A percentile compares a stretch with the other conserved stretches of the same genome.
Evolutionary conservation across 2,888 invertebrate species (phyloP).

Genomic region (Gnatocerus cornutus): DNA sequence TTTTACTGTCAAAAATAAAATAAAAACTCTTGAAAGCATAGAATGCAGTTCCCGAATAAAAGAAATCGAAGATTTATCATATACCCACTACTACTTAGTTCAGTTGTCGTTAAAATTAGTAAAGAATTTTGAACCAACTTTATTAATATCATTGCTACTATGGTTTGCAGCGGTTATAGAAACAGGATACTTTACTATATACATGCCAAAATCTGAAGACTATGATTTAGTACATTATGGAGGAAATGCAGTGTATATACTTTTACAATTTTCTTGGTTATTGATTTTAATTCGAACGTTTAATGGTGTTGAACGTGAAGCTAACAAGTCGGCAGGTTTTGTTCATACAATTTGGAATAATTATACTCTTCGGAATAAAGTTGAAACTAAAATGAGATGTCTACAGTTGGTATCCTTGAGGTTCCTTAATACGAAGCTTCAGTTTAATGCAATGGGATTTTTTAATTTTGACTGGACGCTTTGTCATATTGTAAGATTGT

Average conservation of each 20-base stretch:
- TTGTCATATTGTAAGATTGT: slow-evolving; percentile 11
- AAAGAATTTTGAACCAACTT: background rate
- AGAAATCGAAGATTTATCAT: background rate
- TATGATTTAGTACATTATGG: too few relatives aligned
- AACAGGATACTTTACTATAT: too few relatives aligned
- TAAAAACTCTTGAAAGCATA: background rate
- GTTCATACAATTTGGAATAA: slow-evolving; percentile 20
- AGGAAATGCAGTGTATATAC: too few relatives aligned
- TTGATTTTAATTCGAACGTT: slow-evolving; percentile 6
- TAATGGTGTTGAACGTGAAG: slow-evolving; percentile 6
- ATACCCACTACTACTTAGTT: background rate
- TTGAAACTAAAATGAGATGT: slow-evolving; percentile 1
- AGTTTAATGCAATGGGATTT: slow-evolving; percentile 9
- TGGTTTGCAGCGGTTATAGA: background rate
- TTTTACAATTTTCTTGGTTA: slow-evolving; percentile 9
- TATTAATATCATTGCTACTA: background rate
- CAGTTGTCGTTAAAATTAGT: background rate
- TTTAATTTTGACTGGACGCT: slow-evolving; percentile 20
- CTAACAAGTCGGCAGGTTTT: slow-evolving; percentile 2
- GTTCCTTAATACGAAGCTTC: slow-evolving; percentile 12
- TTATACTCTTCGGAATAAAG: background rate
- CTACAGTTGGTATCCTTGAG: slow-evolving; percentile 7
- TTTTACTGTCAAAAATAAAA: background rate
- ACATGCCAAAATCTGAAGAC: too few relatives aligned
- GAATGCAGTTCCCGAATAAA: background rate